phyloP scores from a whole-genome alignment of 2,797 vertebrate species.

The Acropternis orthonyx region DNA sequence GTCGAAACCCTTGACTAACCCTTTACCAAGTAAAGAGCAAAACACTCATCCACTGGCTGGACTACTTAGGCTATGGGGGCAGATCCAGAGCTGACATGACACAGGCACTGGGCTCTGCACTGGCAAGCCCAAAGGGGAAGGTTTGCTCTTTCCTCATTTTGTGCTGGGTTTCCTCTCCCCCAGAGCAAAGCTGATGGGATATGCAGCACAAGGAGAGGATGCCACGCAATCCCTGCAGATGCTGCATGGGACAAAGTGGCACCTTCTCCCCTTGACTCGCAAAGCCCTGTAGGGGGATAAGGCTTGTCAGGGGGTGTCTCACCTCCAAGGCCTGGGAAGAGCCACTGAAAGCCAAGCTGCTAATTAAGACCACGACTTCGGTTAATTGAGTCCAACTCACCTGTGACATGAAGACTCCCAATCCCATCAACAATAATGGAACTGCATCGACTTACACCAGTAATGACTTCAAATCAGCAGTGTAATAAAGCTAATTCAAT shows the following conservation, averaged over 20 bases:
- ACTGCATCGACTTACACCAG: conserved; percentile 65
- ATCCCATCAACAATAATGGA: conserved; percentile 68
- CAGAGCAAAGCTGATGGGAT: background rate
- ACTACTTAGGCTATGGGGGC: accelerated
- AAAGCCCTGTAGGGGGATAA: accelerated
- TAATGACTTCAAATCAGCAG: conserved; percentile 56
- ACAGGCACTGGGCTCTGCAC: accelerated
- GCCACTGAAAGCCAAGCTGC: background rate
- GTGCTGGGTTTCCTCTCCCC: background rate
- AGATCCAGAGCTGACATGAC: accelerated
- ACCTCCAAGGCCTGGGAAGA: background rate
- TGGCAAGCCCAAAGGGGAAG: background rate
- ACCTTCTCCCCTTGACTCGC: accelerated
- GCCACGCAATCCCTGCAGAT: accelerated
- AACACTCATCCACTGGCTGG: background rate
- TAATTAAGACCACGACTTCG: conserved; percentile 46
- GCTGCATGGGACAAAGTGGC: background rate
- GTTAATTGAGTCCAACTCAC: conserved; percentile 66
- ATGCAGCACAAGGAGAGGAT: background rate
- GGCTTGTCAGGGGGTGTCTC: background rate
- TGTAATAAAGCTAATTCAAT: conserved; percentile 52
- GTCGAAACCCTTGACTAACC: background rate
- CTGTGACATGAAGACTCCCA: conserved; percentile 58
- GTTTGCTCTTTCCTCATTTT: background rate
- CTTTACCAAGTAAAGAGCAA: background rate